These are phyloP conservation scores for Synergus umbraculus DNA, from an alignment of 2,888 invertebrate species.

Conservation along the genomic window DNA sequence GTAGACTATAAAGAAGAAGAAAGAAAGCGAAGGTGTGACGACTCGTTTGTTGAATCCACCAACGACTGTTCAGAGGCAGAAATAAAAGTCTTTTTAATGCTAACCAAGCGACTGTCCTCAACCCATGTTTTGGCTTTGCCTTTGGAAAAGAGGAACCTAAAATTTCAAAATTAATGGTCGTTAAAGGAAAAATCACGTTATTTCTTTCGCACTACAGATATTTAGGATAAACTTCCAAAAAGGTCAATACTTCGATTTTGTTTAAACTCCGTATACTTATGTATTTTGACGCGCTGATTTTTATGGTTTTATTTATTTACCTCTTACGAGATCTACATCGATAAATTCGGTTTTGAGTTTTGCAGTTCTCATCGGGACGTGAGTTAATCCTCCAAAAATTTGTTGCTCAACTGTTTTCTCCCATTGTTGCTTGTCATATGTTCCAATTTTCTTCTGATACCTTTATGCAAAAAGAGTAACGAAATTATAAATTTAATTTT, in stretches of 20 bases:
- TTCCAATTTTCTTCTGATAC: constrained; percentile 97
- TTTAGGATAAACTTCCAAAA: background rate
- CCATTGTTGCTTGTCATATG: constrained; percentile 98
- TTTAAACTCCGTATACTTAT: too few species aligned
- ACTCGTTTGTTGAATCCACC: constrained; percentile 96
- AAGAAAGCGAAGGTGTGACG: constrained; percentile 86
- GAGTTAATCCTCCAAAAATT: constrained; percentile 90
- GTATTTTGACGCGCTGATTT: too few species aligned
- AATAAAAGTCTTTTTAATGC: constrained; percentile 90
- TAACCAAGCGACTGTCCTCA: constrained; percentile 90
- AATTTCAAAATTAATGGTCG: constrained; percentile 50
- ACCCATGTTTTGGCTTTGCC: constrained; percentile 95
- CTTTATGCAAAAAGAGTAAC: constrained; percentile 76
- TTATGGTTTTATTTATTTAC: background rate
- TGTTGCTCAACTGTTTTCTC: constrained; percentile 96
- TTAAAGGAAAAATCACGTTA: constrained; percentile 10
- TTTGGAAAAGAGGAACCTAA: constrained; percentile 96
- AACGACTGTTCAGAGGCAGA: constrained; percentile 90
- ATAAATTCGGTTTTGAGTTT: constrained; percentile 94
- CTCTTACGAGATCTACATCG: constrained; percentile 95
- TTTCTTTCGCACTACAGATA: background rate
- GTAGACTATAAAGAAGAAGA: constrained; percentile 87
- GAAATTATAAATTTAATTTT: too few species aligned
- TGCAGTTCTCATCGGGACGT: constrained; percentile 87
- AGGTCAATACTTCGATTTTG: too few species aligned